These are phyloP conservation scores for Colostygia pectinataria DNA, from an alignment of 2,888 invertebrate species.

Conservation along the genomic window DNA sequence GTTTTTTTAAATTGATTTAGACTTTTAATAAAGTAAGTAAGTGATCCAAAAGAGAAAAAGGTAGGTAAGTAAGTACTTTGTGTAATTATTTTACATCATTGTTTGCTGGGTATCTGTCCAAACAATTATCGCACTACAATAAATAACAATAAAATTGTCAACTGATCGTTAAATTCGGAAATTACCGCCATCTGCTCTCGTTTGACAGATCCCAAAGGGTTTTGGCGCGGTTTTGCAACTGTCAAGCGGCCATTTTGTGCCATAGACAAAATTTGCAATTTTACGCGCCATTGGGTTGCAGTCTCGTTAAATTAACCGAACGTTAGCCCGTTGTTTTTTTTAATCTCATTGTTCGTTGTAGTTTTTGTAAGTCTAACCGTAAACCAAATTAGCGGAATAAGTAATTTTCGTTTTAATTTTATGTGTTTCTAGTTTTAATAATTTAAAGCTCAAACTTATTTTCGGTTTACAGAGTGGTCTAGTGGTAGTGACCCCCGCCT, in stretches of 20 bases:
- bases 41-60: no score
- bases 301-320: conserved; percentile 71
- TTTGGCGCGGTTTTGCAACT: conserved; percentile 69
- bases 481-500: no score
- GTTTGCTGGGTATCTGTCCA: conserved; percentile 48
- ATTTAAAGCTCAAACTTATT: no score
- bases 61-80: not conserved
- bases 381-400: conserved; percentile 21
- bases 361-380: conserved; percentile 11
- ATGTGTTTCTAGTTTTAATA: no score
- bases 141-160: conserved; percentile 73
- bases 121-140: conserved; percentile 73
- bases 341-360: conserved; percentile 13
- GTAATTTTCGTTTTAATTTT: conserved; percentile 6
- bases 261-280: conserved; percentile 76
- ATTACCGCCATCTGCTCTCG: conserved; percentile 73
- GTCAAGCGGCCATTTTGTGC: conserved; percentile 69
- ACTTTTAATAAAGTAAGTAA: no score
- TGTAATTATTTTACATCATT: not conserved
- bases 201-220: conserved; percentile 77
- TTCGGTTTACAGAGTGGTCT: no score
- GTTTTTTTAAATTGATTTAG: no score
- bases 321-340: conserved; percentile 47
- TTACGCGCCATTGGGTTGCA: conserved; percentile 70
- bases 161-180: conserved; percentile 63